Evolutionary conservation across 2,888 invertebrate genomes (phyloP), one percentile per base, ranked within the genome.

Genomic region (Syrphus vitripennis): DNA sequence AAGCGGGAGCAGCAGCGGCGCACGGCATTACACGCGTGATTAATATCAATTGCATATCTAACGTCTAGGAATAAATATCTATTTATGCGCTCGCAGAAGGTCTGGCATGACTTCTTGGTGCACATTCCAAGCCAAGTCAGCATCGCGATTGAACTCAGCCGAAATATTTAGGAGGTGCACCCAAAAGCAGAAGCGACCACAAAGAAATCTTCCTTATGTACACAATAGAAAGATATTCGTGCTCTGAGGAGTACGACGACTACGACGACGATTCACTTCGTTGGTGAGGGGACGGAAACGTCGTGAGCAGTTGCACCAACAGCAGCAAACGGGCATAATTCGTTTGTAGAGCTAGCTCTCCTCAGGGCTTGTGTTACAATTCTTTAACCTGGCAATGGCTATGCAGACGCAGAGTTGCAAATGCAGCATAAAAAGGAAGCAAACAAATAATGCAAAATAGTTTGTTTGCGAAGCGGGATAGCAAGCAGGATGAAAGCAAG

Each of bases 21-120:
- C 79, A 82, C 80, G 71, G 77, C 88, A 88, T 87, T 87, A 88
- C 88, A 88, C 87, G 88, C 88, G 88, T 88, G 88, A 88, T 88
- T 88, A 88, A 88, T 88, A 88, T 88, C 88, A 88, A 88, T 88
- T 88, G 88, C 83, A 87, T 88, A 87, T 88, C 88, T 88, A 88
- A 88, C 87, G 87, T 88, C 80, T 84, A 70, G 75, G 82, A 88
- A 88, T 88, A 88, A 88, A 88, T 88, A 87, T 87, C 87, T 81
- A 84, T 87, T 87, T 84, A 67, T 72, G 80, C 45, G 42, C 65
- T 65, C 83, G 61, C 55, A 69, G 69, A 78, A 74, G 69, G 77
- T 61, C 74, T 69, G 76, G 29, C 70, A 45, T 63, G 55, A 42
- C 70, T 75, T 34, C 70, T 75, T 34, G 75, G 57, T 65, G 65